Percentiles rank a stretch among this genome's conserved stretches.
Evolutionary conservation across 2,888 invertebrate species (phyloP).

Genomic region (Nephrotoma flavescens): DNA sequence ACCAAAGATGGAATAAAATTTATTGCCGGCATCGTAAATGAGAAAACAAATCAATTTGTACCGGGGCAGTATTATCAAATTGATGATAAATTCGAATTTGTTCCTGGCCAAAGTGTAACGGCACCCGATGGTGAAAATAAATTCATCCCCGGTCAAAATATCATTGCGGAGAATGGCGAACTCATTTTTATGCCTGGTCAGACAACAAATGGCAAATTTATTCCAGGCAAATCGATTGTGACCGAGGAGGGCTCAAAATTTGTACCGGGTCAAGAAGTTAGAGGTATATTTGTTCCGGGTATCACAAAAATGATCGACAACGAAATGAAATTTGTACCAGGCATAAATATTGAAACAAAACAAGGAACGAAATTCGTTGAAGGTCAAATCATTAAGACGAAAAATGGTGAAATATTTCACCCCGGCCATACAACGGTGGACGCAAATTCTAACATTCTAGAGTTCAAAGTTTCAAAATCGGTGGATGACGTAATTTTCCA

Average conservation of each 20-base stretch:
- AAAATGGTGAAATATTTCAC: constrained; percentile 43
- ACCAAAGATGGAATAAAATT: constrained; percentile 47
- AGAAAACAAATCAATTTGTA: constrained; percentile 37
- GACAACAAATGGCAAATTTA: constrained; percentile 39
- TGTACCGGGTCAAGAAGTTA: constrained; percentile 46
- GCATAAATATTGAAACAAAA: constrained; percentile 44
- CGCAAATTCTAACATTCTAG: constrained; percentile 34
- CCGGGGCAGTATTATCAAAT: constrained; percentile 41
- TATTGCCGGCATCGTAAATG: constrained; percentile 41
- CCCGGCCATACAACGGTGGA: constrained; percentile 42
- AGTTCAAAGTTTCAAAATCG: constrained; percentile 44
- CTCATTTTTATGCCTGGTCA: constrained; percentile 52
- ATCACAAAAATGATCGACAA: constrained; percentile 34
- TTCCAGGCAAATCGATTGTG: constrained; percentile 47
- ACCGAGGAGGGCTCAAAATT: constrained; percentile 48
- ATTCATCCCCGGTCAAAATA: constrained; percentile 49
- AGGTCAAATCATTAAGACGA: constrained; percentile 46
- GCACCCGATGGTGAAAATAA: constrained; percentile 40
- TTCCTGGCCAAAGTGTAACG: constrained; percentile 46
- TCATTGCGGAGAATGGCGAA: constrained; percentile 29
- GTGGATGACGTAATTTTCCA: constrained; percentile 40
- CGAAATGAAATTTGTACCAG: constrained; percentile 40
- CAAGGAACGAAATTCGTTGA: constrained; percentile 49
- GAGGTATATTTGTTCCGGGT: constrained; percentile 43
- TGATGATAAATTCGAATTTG: constrained; percentile 37